Evolutionary conservation across 2,888 invertebrate genomes (phyloP), one percentile per base, ranked within the genome.

Genomic region (Melolontha melolontha): DNA sequence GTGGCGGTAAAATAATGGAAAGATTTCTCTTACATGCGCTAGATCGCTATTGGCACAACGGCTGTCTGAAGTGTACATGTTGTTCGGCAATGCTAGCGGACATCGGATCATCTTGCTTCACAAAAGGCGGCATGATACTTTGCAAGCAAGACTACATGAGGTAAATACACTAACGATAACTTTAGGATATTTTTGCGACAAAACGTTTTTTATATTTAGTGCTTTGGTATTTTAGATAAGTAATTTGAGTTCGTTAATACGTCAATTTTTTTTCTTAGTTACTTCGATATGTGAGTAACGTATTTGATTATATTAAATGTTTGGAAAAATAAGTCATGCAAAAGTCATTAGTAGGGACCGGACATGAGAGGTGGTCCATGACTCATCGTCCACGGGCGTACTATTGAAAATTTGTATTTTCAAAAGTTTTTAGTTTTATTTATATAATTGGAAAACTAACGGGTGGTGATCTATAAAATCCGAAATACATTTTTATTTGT

Each of bases 31-130:
- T 97, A 74, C 93, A 94, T 85, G 96, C 96, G 77, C 87, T 96
- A 83, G 96, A 97, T 87, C 88, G 95, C 84, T 96, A 95, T 86
- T 97, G 97, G 97, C 97, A 97, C 87, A 95, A 95, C 87, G 90
- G 92, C 78, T 97, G 97, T 85, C 89, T 97, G 79, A 97, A 96
- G 86, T 97, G 97, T 87, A 90, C 93, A 81, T 94, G 92, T 85
- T 97, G 97, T 84, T 91, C 91, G 75, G 92, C 93, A 74, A 92
- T 92, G 82, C 88, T 97, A 76, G 96, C 95, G 79, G 96, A 97
- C 83, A 91, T 96, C 84, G 96, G 95, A 72, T 88, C 91, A 74
- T 94, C 95, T 80, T 97, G 96, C 87, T 97, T 93, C 86, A 93
- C 94, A 84, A 94, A 93, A 87, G 91, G 92, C 73, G 94, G 94